phyloP scores from a whole-genome alignment of 2,888 invertebrate genomes.

The Allygus modestus region DNA sequence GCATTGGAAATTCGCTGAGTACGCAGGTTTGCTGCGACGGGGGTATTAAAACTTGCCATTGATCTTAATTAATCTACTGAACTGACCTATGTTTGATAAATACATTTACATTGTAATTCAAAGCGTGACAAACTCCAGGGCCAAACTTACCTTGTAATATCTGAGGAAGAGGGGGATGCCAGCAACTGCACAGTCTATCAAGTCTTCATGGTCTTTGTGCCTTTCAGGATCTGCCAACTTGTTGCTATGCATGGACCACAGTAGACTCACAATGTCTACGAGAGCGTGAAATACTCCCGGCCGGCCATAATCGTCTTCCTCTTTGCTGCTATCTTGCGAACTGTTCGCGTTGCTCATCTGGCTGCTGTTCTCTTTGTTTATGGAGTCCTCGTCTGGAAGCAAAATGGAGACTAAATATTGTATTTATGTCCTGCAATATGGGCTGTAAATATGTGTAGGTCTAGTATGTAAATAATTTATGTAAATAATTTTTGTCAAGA shows the following conservation, averaged over 20 bases:
- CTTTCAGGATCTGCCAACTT: conserved; percentile 61
- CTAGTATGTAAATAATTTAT: too few species aligned
- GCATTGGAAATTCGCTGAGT: too few species aligned
- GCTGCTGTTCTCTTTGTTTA: conserved; percentile 32
- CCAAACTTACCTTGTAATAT: conserved; percentile 66
- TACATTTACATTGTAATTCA: too few species aligned
- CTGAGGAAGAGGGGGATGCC: conserved; percentile 66
- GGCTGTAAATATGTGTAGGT: too few species aligned
- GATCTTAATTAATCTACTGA: too few species aligned
- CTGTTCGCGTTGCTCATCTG: conserved; percentile 16
- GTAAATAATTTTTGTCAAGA: too few species aligned
- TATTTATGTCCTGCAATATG: too few species aligned
- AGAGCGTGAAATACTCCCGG: conserved; percentile 15
- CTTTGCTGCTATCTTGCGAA: neutral
- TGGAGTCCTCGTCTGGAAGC: neutral
- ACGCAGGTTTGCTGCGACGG: too few species aligned
- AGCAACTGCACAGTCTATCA: conserved; percentile 62
- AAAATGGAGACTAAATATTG: too few species aligned
- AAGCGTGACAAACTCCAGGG: too few species aligned
- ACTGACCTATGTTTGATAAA: too few species aligned
- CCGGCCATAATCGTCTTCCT: neutral
- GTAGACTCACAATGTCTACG: conserved; percentile 66
- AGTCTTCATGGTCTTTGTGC: conserved; percentile 60
- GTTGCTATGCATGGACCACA: conserved; percentile 67
- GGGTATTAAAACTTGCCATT: too few species aligned